Conservation (phyloP, 1,140 invertebrate species). For the Arion vulgaris region DNA sequence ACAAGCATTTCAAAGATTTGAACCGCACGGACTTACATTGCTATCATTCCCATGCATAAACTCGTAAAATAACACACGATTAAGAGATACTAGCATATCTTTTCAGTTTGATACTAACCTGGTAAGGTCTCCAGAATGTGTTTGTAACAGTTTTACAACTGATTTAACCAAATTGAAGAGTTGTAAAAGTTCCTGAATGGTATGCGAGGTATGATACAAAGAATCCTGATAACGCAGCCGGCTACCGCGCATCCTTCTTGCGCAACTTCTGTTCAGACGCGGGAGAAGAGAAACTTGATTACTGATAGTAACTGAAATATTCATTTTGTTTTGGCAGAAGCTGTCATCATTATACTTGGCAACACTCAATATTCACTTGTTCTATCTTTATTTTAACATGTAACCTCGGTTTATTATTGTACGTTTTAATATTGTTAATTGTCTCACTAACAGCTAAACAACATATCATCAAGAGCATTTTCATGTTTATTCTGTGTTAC, state of each 20-base stretch:
- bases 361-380: no score
- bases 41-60: constrained; percentile 78
- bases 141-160: constrained; percentile 39
- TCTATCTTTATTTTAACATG: no score
- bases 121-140: constrained; percentile 39
- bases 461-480: no score
- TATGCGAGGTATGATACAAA: constrained; percentile 95
- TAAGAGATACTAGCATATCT: constrained; percentile 74
- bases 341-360: no score
- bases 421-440: no score
- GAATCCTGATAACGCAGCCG: constrained; percentile 92
- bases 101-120: constrained; percentile 43
- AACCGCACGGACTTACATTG: constrained; percentile 80
- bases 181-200: constrained; percentile 82
- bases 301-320: neutral
- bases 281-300: constrained; percentile 15
- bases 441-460: no score
- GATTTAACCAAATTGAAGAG: constrained; percentile 46
- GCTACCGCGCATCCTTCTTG: constrained; percentile 85
- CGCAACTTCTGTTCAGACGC: constrained; percentile 77
- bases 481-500: no score
- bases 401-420: no score
- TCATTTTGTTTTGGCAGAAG: neutral
- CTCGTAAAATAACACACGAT: constrained; percentile 72
- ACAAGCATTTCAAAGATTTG: constrained; percentile 83